Evolutionary conservation across 2,888 invertebrate genomes (phyloP).

Genomic region (Orthosia gracilis): DNA sequence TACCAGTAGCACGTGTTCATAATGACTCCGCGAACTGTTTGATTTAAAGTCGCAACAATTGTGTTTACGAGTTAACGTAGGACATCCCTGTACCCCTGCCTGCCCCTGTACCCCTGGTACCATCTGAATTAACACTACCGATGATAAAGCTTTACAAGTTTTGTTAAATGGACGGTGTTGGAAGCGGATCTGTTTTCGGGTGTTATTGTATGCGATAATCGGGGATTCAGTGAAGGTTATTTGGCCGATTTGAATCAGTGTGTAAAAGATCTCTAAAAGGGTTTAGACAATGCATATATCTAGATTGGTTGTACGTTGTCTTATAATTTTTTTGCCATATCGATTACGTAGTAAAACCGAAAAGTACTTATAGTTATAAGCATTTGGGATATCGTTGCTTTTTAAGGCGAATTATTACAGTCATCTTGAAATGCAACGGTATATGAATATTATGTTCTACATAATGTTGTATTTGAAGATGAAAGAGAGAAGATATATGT

Average conservation of each 20-base stretch:
- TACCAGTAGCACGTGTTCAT: conserved; percentile 86
- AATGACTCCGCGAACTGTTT: conserved; percentile 89
- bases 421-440: too few relatives aligned
- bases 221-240: conserved; percentile 2
- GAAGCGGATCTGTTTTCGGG: conserved; percentile 41
- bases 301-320: too few relatives aligned
- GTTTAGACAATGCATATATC: not conserved
- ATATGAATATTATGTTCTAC: too few relatives aligned
- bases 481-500: too few relatives aligned
- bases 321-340: too few relatives aligned
- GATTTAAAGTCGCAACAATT: conserved; percentile 90
- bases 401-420: too few relatives aligned
- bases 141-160: conserved; percentile 67
- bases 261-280: not conserved
- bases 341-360: too few relatives aligned
- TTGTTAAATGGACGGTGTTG: conserved; percentile 62
- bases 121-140: conserved; percentile 67
- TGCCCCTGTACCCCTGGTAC: conserved; percentile 16
- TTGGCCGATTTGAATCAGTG: not conserved
- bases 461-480: too few relatives aligned
- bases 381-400: too few relatives aligned
- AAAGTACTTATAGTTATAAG: too few relatives aligned
- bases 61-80: conserved; percentile 81
- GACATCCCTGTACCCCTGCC: conserved; percentile 43
- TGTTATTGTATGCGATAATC: conserved; percentile 32